phyloP scores from a whole-genome alignment of 1,140 invertebrate species.

The Propsilocerus akamusi region DNA sequence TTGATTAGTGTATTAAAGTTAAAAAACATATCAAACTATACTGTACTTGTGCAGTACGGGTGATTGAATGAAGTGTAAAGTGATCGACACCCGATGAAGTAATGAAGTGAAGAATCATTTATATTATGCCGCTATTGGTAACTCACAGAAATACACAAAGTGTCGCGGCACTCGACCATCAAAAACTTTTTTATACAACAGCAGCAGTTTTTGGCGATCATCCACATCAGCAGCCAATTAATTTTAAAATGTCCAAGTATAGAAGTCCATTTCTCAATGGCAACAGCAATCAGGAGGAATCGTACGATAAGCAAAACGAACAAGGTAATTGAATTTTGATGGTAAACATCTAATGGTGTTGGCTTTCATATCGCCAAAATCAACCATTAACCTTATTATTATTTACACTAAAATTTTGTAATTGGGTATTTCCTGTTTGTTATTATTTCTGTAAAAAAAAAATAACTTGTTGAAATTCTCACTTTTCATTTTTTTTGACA shows the following conservation, averaged over 20 bases:
- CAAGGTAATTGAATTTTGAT: background rate
- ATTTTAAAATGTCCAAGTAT: background rate
- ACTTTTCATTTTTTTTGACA: no score
- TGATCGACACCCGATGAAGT: no score
- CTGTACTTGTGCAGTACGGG: background rate
- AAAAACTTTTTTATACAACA: background rate
- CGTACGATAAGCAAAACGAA: background rate
- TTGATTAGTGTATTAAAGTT: no score
- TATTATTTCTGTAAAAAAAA: no score
- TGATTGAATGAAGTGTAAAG: background rate
- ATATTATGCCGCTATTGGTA: background rate
- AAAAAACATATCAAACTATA: no score
- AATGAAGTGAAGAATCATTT: slow-evolving; percentile 2
- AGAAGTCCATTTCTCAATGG: background rate
- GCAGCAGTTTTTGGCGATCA: no score
- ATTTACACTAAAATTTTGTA: no score
- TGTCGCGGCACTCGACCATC: background rate
- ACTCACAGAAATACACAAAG: background rate
- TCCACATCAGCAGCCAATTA: background rate
- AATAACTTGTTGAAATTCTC: no score
- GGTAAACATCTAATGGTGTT: no score
- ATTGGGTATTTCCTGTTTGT: no score
- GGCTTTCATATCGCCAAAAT: no score
- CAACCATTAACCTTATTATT: no score
- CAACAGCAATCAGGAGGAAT: background rate